Conservation (phyloP, 2,797 vertebrate species). For the Oreortyx pictus region DNA sequence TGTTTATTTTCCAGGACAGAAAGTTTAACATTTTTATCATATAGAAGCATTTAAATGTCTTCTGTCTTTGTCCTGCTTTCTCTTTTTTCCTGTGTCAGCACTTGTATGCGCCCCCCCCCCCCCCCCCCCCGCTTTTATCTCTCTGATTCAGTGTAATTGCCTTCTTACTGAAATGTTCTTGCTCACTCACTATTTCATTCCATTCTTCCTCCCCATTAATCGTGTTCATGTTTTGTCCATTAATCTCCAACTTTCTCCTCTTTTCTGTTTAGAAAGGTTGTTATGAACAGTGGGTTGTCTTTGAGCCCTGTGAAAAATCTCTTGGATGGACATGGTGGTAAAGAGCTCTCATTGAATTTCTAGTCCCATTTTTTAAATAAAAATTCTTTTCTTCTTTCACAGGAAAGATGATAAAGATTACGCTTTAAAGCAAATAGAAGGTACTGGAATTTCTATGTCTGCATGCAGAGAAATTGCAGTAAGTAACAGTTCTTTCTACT, state of each 20-base stretch:
- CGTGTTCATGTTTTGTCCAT: constrained; percentile 8
- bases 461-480: constrained; percentile 99
- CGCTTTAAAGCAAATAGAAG: constrained; percentile 99
- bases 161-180: background rate
- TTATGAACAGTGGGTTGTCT: background rate
- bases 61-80: rapidly evolving
- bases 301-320: background rate
- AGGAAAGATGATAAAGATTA: constrained; percentile 99
- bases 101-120: background rate
- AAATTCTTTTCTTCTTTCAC: constrained; percentile 74
- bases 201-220: background rate
- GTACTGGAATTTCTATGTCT: constrained; percentile 99
- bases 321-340: background rate
- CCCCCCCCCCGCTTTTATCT: background rate
- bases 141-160: background rate
- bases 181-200: background rate
- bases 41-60: background rate
- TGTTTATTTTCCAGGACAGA: background rate
- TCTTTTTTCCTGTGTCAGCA: background rate
- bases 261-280: background rate
- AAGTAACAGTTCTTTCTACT: constrained; percentile 81
- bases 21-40: background rate
- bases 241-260: background rate
- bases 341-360: constrained; percentile 26
- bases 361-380: constrained; percentile 18